Evolutionary conservation across 2,797 vertebrate species (phyloP).

Genomic region (Cuculus canorus): DNA sequence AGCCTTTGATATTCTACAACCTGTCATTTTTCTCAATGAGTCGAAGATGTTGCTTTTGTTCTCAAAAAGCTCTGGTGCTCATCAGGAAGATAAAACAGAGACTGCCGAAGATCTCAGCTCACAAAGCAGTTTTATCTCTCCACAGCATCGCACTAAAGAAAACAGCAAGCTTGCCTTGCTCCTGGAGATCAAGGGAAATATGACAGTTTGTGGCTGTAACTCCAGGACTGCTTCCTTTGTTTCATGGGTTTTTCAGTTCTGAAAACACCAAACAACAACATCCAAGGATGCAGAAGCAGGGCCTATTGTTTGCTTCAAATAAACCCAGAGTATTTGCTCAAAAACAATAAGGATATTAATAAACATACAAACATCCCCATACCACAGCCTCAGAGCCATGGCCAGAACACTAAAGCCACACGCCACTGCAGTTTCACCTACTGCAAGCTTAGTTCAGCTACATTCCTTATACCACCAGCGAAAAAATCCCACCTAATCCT

Average conservation of each 20-base stretch:
- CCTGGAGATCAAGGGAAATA: slow-evolving; percentile 7
- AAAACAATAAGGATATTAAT: slow-evolving; percentile 33
- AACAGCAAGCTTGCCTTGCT: background rate
- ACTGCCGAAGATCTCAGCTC: slow-evolving; percentile 1
- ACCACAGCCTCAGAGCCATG: background rate
- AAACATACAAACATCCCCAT: slow-evolving; percentile 27
- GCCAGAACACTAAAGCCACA: background rate
- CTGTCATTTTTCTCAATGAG: background rate
- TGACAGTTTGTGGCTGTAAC: background rate
- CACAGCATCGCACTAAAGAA: background rate
- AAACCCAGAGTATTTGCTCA: background rate
- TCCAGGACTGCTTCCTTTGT: slow-evolving; percentile 29
- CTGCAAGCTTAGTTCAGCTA: background rate
- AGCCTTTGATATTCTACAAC: slow-evolving; percentile 12
- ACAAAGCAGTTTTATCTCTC: slow-evolving; percentile 43
- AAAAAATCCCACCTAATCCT: slow-evolving; percentile 39
- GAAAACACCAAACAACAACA: background rate
- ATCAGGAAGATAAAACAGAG: background rate
- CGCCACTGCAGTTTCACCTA: background rate
- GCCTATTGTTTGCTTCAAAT: slow-evolving; percentile 18
- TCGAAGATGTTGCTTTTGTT: slow-evolving; percentile 1
- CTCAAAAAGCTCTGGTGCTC: slow-evolving; percentile 7
- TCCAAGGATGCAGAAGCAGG: background rate
- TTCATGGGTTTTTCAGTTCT: background rate
- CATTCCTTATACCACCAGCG: background rate